Conservation (phyloP, 2,797 vertebrate species). For the Yasuhikotakia modesta region DNA sequence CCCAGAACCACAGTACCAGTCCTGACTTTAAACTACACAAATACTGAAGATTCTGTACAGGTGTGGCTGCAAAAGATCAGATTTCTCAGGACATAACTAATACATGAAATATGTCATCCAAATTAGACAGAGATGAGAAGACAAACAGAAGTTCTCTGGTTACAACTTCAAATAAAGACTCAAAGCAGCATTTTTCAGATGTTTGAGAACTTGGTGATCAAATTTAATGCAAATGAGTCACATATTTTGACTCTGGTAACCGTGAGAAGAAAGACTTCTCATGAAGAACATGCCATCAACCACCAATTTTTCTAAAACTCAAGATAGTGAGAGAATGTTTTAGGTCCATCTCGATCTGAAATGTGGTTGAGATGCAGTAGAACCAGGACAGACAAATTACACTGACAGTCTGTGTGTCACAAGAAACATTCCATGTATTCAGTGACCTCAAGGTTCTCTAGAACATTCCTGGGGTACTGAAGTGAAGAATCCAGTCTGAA, state of each 20-base stretch:
- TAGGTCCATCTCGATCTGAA: too few relatives aligned
- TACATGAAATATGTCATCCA: neutral
- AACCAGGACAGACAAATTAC: too few relatives aligned
- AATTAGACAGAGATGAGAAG: neutral
- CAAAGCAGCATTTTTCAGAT: too few relatives aligned
- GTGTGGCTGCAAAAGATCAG: neutral
- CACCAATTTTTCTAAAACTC: too few relatives aligned
- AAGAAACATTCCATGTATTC: slow-evolving; percentile 63
- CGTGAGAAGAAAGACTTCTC: too few relatives aligned
- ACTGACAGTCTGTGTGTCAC: slow-evolving; percentile 57
- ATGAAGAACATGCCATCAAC: too few relatives aligned
- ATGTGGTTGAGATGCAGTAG: too few relatives aligned
- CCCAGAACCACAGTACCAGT: neutral
- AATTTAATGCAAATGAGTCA: neutral
- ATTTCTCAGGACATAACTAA: neutral
- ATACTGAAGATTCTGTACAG: neutral
- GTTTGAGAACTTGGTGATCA: too few relatives aligned
- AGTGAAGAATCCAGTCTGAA: slow-evolving; percentile 60
- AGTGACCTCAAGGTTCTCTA: slow-evolving; percentile 64
- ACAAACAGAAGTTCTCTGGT: neutral
- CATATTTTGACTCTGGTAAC: neutral
- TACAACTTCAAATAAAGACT: too few relatives aligned
- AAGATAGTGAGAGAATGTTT: too few relatives aligned
- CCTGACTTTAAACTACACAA: neutral
- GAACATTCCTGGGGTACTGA: slow-evolving; percentile 65